phyloP scores from a whole-genome alignment of 1,140 invertebrate genomes.

The Lamellibrachia luymesi region DNA sequence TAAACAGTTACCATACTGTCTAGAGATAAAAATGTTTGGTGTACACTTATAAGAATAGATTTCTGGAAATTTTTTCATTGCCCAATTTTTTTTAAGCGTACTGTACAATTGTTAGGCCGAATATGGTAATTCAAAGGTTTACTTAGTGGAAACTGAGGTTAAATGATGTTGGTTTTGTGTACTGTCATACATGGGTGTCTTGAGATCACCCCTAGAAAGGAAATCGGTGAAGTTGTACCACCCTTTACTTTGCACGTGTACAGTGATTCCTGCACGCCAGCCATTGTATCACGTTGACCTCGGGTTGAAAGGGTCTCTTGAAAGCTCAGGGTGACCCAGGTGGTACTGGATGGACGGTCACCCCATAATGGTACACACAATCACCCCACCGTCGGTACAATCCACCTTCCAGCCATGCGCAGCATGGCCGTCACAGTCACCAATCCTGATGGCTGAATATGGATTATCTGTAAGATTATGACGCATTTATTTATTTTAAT shows the following conservation, averaged over 20 bases:
- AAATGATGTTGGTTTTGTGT: no score
- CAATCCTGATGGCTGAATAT: background rate
- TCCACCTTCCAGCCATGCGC: background rate
- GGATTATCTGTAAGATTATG: background rate
- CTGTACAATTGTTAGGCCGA: no score
- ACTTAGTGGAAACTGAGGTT: no score
- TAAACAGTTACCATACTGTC: no score
- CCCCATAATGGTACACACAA: background rate
- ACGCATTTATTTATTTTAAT: background rate
- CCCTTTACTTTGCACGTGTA: background rate
- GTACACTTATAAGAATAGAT: no score
- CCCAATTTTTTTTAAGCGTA: no score
- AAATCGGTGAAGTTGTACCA: background rate
- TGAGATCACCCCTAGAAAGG: background rate
- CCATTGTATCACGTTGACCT: background rate
- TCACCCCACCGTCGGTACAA: background rate
- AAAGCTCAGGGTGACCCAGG: no score
- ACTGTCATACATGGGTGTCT: background rate
- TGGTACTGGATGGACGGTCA: background rate
- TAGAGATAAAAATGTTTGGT: no score
- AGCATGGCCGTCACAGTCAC: background rate
- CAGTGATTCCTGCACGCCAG: background rate
- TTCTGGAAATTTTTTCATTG: no score
- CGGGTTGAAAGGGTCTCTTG: no score
- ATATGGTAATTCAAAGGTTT: no score